Base-by-base conservation (phyloP, 2,888 invertebrate species). In the Orthosia gracilis region DNA sequence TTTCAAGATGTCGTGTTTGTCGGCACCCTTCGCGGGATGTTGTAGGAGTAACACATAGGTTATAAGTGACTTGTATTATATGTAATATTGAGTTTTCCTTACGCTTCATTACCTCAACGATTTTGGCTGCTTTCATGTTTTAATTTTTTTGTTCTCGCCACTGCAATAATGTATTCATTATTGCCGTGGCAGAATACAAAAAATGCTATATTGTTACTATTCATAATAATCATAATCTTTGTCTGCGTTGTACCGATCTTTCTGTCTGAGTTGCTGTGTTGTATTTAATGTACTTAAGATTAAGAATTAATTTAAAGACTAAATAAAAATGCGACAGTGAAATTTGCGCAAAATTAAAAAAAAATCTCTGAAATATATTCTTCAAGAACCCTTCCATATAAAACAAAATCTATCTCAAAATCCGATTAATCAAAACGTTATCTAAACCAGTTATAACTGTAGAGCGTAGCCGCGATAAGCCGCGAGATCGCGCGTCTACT, bases 1-100 rank as follows among this genome's bases (percentile, higher is more conserved):
- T 88, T 87, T 88, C 87, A 88, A 84, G 86, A 77, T 79, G 87
- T 84, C 82, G 73, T 86, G 86, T 88, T 78, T 64, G 66, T 52
- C 50, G 45, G 26, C 73, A 68, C 71, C 66, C 73, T 77, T 70
- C 59, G 12, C 68, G 66, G 59, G 57, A 63, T 73, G 66, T 67
- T 78, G 57, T 61, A 52, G 49, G 15, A 58, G 63, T 47, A n/a
- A 52, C 40, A 13, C 59, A 47, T 9, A 23, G 47, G 47, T 58
- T 47, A 26, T 49, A 23, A 45, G 62, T 9, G 4, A 23, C 23
- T 57, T 52, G 18, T 72, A 21, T n/a, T 71, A 5, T 26, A 79
- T 13, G 3, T 26, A 26, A 26, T 45, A 18, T 59, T 45, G 15
- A 47, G 21, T 13, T 21, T 21, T 40, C 31, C 73, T 3, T 49